Evolutionary conservation across 1,140 invertebrate genomes (phyloP).

Genomic region (Rhynchophorus ferrugineus): DNA sequence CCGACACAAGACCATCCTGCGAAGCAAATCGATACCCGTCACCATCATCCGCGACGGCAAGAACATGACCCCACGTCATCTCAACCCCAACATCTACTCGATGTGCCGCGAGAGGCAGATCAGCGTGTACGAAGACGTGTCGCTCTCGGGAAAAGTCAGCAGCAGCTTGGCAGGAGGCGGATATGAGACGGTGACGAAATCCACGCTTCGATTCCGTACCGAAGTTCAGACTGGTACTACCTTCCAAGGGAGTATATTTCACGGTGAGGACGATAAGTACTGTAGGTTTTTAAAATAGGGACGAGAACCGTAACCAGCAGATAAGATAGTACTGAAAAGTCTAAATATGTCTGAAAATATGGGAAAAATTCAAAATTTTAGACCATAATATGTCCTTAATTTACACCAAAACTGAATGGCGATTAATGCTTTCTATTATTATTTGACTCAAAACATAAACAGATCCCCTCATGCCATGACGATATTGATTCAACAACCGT

Average conservation of each 20-base stretch:
- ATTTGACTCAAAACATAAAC: too few species aligned
- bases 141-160: slow-evolving; percentile 1
- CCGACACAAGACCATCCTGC: slow-evolving; percentile 8
- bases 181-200: slow-evolving; percentile 1
- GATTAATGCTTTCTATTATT: too few species aligned
- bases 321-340: not conserved
- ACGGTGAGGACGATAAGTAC: too few species aligned
- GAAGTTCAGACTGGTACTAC: slow-evolving; percentile 2
- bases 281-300: too few species aligned
- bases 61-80: slow-evolving; percentile 31
- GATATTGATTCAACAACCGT: not conserved
- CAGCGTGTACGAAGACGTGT: slow-evolving; percentile 19
- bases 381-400: too few species aligned
- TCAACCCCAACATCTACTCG: slow-evolving; percentile 25
- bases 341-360: not conserved
- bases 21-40: slow-evolving; percentile 1
- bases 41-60: slow-evolving; percentile 25
- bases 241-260: slow-evolving; percentile 3
- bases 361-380: not conserved
- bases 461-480: too few species aligned
- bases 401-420: not conserved
- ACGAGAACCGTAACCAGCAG: not conserved
- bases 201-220: slow-evolving; percentile 10
- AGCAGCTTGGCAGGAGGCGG: not conserved
- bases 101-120: slow-evolving; percentile 26